Conservation (phyloP, 2,797 vertebrate genomes). For the Sphaeramia orbicularis region DNA sequence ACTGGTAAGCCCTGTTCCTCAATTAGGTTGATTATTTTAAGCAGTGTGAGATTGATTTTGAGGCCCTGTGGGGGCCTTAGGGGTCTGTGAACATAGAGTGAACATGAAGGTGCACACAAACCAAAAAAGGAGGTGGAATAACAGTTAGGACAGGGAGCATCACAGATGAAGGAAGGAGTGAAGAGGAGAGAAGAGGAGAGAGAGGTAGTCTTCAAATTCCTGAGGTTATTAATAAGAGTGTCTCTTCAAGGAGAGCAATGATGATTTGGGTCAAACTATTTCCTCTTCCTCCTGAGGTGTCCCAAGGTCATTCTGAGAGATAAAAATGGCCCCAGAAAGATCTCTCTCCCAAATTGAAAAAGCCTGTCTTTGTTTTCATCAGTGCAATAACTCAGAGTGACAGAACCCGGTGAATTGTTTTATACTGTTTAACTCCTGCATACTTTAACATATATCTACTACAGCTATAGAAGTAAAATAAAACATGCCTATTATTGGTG, state of each 20-base stretch:
- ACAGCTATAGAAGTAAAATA: too few species aligned
- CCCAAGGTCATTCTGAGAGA: constrained; percentile 45
- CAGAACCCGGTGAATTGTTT: background rate
- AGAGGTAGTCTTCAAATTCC: constrained; percentile 71
- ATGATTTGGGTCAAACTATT: constrained; percentile 78
- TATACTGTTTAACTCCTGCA: background rate
- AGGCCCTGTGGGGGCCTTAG: constrained; percentile 55
- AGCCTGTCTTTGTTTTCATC: constrained; percentile 30
- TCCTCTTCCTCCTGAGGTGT: constrained; percentile 65
- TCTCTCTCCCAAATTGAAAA: constrained; percentile 31
- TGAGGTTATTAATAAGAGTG: constrained; percentile 74
- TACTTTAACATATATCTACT: too few species aligned
- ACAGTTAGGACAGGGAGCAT: constrained; percentile 56
- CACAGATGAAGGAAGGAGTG: constrained; percentile 9
- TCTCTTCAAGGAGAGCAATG: constrained; percentile 69
- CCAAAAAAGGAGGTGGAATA: constrained; percentile 42
- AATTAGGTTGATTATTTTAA: constrained; percentile 82
- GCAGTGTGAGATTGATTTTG: constrained; percentile 73
- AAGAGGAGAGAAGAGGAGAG: constrained; percentile 18
- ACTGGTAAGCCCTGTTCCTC: constrained; percentile 59
- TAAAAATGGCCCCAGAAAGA: constrained; percentile 46
- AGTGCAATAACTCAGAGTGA: constrained; percentile 2
- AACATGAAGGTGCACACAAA: constrained; percentile 50
- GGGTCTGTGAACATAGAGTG: constrained; percentile 53
- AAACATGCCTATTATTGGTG: background rate